Evolutionary conservation across 2,113 vertebrate genomes (phyloP), one percentile per base, ranked within the genome.

Genomic region (Nettapus auritus): DNA sequence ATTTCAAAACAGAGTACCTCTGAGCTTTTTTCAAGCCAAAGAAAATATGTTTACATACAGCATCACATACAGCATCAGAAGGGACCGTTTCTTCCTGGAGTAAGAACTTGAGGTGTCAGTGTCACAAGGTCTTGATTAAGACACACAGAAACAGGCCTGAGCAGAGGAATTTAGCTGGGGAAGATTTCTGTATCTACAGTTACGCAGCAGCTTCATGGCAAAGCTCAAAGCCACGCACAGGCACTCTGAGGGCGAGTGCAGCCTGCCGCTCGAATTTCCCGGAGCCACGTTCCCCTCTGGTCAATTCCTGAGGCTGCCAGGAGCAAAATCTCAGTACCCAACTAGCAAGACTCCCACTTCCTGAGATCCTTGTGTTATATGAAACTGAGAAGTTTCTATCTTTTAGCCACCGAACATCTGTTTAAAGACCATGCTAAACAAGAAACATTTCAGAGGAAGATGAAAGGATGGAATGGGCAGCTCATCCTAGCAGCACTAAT

Each of bases 201-300:
- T 48, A 26, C 28, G 26, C 33, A 85, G 53, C 25, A 86, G 57
- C 55, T 74, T 69, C 48, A 20, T 2, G 13, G 26, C 8, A 25
- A 44, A 66, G 73, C 52, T 63, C 38, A 52, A 9, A 4, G 5
- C 29, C 42, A 66, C 13, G 63, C 13, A 33, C 4, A n/a, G 9
- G 13, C 8, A 9, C 16, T 46, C 6, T 13, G 66, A 29, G 2
- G 6, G 23, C 7, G 34, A 62, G 26, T 4, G 26, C 42, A 42
- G 22, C 26, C 9, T 4, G 38, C 9, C 0, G 1, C 48, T 33
- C 5, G 25, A 31, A 33, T 36, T 14, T 4, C 33, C 7, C 31
- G n/a, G 19, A 77, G 20, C 1, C 48, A 68, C 17, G 9, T 36
- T 17, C 22, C 36, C 7, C 56, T 38, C 28, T 4, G 2, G 33